Evolutionary conservation across 2,888 invertebrate species (phyloP).

Genomic region (Epirrhoe tristata): DNA sequence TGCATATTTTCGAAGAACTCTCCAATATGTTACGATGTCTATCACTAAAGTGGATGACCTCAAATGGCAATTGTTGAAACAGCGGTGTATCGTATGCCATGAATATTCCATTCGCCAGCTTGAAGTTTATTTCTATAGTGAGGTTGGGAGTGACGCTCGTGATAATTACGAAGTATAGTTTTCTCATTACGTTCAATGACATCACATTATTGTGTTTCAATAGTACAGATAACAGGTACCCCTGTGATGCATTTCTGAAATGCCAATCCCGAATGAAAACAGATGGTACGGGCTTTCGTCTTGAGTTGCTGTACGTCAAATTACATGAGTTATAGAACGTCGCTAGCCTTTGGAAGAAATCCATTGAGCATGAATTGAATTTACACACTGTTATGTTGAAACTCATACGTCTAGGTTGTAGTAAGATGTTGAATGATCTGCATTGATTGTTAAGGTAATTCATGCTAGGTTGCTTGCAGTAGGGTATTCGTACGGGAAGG

Average conservation of each 20-base stretch:
- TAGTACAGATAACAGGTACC: constrained; percentile 49
- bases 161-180: constrained; percentile 55
- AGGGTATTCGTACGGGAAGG: neutral
- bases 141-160: constrained; percentile 41
- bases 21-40: constrained; percentile 39
- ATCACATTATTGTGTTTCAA: constrained; percentile 46
- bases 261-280: constrained; percentile 49
- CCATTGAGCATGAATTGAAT: constrained; percentile 34
- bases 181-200: constrained; percentile 49
- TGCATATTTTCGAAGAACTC: constrained; percentile 23
- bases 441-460: neutral
- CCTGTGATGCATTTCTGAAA: constrained; percentile 51
- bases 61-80: constrained; percentile 32
- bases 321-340: constrained; percentile 26
- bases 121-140: constrained; percentile 47
- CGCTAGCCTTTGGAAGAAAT: constrained; percentile 34
- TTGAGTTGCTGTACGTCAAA: constrained; percentile 10
- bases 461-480: constrained; percentile 11
- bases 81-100: constrained; percentile 26
- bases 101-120: constrained; percentile 42
- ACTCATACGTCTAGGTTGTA: constrained; percentile 27
- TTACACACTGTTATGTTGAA: constrained; percentile 40
- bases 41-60: constrained; percentile 43
- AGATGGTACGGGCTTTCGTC: constrained; percentile 35
- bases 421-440: constrained; percentile 30